phyloP scores from a whole-genome alignment of 2,113 vertebrate genomes.

The Trinectes maculatus region DNA sequence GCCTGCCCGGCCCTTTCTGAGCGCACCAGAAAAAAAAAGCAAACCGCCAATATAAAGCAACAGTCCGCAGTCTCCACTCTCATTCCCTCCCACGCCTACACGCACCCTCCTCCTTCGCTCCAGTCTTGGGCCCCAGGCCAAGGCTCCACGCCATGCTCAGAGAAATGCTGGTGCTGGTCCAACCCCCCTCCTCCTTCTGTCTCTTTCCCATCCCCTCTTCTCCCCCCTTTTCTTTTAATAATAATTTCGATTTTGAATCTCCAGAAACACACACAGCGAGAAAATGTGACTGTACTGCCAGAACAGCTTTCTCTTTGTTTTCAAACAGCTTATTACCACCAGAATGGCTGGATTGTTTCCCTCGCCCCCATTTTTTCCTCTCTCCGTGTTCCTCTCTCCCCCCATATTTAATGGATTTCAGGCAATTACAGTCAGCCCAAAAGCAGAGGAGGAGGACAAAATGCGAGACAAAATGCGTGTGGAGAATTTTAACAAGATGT shows the following conservation, averaged over 20 bases:
- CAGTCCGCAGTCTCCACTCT: conserved; percentile 42
- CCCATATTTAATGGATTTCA: conserved; percentile 77
- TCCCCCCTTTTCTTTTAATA: conserved; percentile 56
- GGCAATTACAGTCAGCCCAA: conserved; percentile 73
- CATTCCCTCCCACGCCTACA: conserved; percentile 53
- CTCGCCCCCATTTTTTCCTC: conserved; percentile 47
- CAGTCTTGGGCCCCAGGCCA: conserved; percentile 60
- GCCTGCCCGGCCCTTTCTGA: conserved; percentile 48
- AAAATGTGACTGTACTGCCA: conserved; percentile 59
- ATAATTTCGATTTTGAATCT: conserved; percentile 73
- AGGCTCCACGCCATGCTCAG: conserved; percentile 63
- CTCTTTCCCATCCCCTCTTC: not conserved
- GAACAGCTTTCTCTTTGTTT: conserved; percentile 74
- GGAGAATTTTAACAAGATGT: conserved; percentile 80
- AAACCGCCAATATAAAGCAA: conserved; percentile 59
- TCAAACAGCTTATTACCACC: conserved; percentile 72
- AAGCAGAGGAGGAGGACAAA: conserved; percentile 61
- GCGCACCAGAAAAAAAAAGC: conserved; percentile 28
- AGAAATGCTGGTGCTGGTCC: conserved; percentile 73
- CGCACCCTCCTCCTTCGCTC: conserved; percentile 46
- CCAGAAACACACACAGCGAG: conserved; percentile 57
- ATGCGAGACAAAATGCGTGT: conserved; percentile 47
- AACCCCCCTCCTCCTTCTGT: conserved; percentile 25
- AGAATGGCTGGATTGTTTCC: conserved; percentile 61
- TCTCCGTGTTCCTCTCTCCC: conserved; percentile 41